Evolutionary conservation across 53 echinoderm and acorn worm genomes (phyloP).

Genomic region (Luidia sarsii): DNA sequence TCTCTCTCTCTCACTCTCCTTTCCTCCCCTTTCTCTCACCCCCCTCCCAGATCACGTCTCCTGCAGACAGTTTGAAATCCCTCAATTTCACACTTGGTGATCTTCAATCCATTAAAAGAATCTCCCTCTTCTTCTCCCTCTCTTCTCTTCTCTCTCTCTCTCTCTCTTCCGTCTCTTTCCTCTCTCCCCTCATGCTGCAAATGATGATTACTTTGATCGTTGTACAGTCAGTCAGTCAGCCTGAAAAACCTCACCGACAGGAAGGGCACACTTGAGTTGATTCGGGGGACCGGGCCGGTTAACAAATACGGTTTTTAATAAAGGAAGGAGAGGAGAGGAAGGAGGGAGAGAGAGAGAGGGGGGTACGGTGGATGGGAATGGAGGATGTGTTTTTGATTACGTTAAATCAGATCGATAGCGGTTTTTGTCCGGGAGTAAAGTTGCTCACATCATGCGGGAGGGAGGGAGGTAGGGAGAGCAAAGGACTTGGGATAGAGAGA

Average conservation of each 20-base stretch:
- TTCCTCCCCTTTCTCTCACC: no score
- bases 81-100: conserved; percentile 58
- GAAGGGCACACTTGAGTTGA: conserved; percentile 47
- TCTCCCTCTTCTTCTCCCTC: background rate
- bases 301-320: conserved; percentile 7
- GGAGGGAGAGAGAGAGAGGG: no score
- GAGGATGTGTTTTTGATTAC: conserved; percentile 41
- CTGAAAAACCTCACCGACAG: conserved; percentile 15
- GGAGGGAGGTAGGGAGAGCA: background rate
- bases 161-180: background rate
- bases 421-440: conserved; percentile 20
- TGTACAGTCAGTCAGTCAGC: conserved; percentile 37
- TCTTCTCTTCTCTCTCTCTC: background rate
- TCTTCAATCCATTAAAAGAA: conserved; percentile 53
- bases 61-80: conserved; percentile 54
- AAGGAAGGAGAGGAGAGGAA: no score
- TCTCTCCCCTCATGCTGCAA: background rate
- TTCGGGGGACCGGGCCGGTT: background rate
- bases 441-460: background rate
- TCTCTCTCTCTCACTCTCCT: no score
- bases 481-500: no score
- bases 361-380: no score
- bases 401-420: conserved; percentile 24
- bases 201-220: conserved; percentile 47
- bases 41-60: conserved; percentile 41